These are phyloP conservation scores for Phymastichus coffea DNA, from an alignment of 1,140 invertebrate species.

Conservation along the genomic window DNA sequence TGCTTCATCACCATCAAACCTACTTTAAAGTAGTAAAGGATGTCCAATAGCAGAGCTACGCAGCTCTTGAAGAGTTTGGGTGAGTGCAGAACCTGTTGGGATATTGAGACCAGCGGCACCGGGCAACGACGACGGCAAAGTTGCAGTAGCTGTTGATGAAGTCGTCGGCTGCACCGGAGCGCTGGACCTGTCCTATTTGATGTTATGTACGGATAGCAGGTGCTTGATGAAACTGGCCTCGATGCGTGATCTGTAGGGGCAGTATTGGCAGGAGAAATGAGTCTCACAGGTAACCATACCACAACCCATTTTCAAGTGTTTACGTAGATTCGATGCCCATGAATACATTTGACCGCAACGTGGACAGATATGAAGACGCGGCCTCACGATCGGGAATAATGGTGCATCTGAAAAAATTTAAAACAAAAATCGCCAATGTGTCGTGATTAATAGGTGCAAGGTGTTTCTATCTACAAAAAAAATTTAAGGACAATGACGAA, in stretches of 20 bases:
- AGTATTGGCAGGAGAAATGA: conserved; percentile 60
- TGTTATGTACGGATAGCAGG: conserved; percentile 54
- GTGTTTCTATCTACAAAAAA: background rate
- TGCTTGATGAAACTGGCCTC: conserved; percentile 56
- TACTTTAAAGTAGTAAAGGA: too few species aligned
- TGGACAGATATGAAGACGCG: conserved; percentile 51
- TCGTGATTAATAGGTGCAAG: too few species aligned
- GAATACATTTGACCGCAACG: conserved; percentile 59
- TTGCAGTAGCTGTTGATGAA: too few species aligned
- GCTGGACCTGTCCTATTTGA: conserved; percentile 46
- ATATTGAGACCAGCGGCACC: background rate
- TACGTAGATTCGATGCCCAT: conserved; percentile 57
- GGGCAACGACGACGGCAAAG: background rate
- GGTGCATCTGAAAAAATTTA: conserved; percentile 51
- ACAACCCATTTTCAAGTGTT: conserved; percentile 54
- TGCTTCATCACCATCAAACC: too few species aligned
- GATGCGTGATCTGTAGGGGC: conserved; percentile 57
- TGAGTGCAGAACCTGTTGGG: background rate
- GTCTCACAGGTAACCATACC: conserved; percentile 57
- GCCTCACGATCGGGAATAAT: conserved; percentile 53
- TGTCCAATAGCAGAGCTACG: too few species aligned
- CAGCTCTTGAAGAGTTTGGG: too few species aligned
- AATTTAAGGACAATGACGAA: background rate
- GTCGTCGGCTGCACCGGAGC: background rate
- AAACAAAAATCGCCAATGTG: too few species aligned